Percentiles rank a stretch among this genome's conserved stretches.
phyloP scores from a whole-genome alignment of 2,888 invertebrate genomes.

The Lycaena phlaeas region DNA sequence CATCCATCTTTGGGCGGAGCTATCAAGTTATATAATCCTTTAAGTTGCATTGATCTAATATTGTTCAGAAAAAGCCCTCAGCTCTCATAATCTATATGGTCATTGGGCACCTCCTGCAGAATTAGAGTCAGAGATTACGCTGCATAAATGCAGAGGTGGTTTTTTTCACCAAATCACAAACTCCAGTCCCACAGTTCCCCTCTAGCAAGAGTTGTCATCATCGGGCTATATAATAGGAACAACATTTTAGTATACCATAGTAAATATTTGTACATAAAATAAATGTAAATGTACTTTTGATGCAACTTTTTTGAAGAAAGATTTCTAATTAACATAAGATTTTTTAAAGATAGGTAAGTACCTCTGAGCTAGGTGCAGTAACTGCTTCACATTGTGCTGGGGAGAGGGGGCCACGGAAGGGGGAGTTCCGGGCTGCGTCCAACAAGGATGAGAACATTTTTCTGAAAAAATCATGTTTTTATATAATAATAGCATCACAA shows the following conservation, averaged over 20 bases:
- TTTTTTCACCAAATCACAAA: constrained; percentile 18
- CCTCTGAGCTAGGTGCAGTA: constrained; percentile 27
- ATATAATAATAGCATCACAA: too few relatives aligned
- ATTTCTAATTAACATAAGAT: too few relatives aligned
- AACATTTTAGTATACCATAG: too few relatives aligned
- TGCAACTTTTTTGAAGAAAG: too few relatives aligned
- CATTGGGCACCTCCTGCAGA: constrained; percentile 41
- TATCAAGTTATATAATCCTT: too few relatives aligned
- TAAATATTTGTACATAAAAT: too few relatives aligned
- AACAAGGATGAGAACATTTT: constrained; percentile 75
- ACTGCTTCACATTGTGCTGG: constrained; percentile 70
- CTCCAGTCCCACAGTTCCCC: constrained; percentile 28
- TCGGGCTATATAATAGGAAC: constrained; percentile 26
- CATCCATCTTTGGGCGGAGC: too few relatives aligned
- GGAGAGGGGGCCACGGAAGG: constrained; percentile 76
- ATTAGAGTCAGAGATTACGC: constrained; percentile 21
- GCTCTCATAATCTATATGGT: constrained; percentile 55
- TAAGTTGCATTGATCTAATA: too few relatives aligned
- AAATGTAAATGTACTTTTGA: too few relatives aligned
- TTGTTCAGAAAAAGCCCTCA: constrained; percentile 45
- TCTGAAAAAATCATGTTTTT: constrained; percentile 31
- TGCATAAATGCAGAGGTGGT: constrained; percentile 26
- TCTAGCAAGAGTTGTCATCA: constrained; percentile 51
- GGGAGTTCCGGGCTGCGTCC: constrained; percentile 75
- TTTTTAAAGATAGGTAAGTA: too few relatives aligned